Evolutionary conservation across 2,113 vertebrate genomes (phyloP), one percentile per base, ranked within the genome.

Genomic region (Hepsetus odoe): DNA sequence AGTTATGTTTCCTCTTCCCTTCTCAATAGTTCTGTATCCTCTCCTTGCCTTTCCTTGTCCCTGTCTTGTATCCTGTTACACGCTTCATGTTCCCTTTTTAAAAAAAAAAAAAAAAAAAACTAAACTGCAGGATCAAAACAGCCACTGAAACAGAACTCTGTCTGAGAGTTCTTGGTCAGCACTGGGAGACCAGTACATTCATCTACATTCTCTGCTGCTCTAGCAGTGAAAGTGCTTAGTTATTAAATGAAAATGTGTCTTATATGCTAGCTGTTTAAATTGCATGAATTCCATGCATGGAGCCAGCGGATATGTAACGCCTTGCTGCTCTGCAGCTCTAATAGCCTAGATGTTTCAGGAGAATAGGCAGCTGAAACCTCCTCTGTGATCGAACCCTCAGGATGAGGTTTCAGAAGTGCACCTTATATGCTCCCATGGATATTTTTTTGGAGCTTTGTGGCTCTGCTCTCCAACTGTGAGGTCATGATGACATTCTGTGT

Each of bases 91-190:
- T 51, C 79, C 18, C 76, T 32, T 26, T 81, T 65, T n/a, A 20
- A 30, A 58, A 33, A 13, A 18, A 46, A 24, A 49, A 6, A 12
- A 28, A 44, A 55, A 32, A 10, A 18, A 46, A 24, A n/a, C n/a
- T n/a, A n/a, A 53, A 11, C 66, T 66, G 44, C 77, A 79, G 24
- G 51, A 79, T 11, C 46, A n/a, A 56, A 58, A 58, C 62, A n/a
- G 38, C 65, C 51, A 42, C 22, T 3, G 4, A 56, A 67, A 64
- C 58, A 61, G 35, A 68, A 30, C 5, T 82, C 80, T 83, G 74
- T 87, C 83, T 85, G 85, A 83, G 80, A 85, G 76, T 82, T 80
- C 74, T 86, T 86, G 86, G 77, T 71, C 26, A 64, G 35, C 51
- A 30, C n/a, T 28, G 44, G 61, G 13, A 53, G 18, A 33, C 14